Base-by-base conservation (phyloP, 2,888 invertebrate genomes). In the Pterostichus niger region DNA sequence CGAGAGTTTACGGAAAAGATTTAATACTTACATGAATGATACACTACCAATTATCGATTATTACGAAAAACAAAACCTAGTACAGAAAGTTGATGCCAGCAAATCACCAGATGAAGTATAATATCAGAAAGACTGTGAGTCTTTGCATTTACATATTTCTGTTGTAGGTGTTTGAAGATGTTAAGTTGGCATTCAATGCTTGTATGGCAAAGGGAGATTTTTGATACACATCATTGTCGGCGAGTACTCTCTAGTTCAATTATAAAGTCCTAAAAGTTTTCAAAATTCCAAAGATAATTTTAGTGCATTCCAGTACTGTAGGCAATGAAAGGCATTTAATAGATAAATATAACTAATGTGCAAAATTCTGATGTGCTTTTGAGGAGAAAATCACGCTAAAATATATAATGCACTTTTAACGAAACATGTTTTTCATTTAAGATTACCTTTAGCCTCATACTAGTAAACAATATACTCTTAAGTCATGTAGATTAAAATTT, bases 11-110 rank as follows among this genome's bases (percentile, higher is more conserved):
- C 93, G 94, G 86, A 98, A 98, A 88, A 93, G 98, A 84, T 96
- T 98, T 86, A 92, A 94, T 85, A 98, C 97, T 0, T 98, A 97
- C 88, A 90, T 94, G 31, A 94, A 93, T 84, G 96, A 96, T 87
- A 98, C 98, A 0, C 92, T 96, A 92, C 98, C 98, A 0, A 98
- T 99, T 85, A 94, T 99, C 80, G 92, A 97, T 40, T 92, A 96
- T 88, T 99, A 97, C 87, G 93, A 95, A 54, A 88, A 91, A 44
- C 88, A 91, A 82, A 93, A 94, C 71, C 91, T 97, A 59, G 96
- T 98, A 2, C 92, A 93, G 85, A 93, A 92, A 87, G 92, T 99
- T 84, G 94, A 96, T 89, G 96, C 96, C 10, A 93, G 94, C 85
- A 91, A 91, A 68, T 87, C 91, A 54, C 93, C 94, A 0, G 92